phyloP scores from a whole-genome alignment of 1,140 invertebrate genomes.

The Panagrolaimus sp. region DNA sequence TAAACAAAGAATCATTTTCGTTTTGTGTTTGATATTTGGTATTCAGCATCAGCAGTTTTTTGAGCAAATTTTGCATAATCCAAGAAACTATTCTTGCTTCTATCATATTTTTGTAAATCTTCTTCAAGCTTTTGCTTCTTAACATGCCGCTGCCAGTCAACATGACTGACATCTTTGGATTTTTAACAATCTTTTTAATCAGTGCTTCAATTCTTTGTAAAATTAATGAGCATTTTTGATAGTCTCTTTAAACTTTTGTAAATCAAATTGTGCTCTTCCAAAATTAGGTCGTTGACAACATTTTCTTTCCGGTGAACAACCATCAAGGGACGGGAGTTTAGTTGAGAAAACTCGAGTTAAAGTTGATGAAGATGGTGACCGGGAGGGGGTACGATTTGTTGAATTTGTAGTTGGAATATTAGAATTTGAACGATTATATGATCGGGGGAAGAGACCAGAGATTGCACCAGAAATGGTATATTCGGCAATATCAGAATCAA shows the following conservation, averaged over 20 bases:
- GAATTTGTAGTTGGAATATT: conserved; percentile 1
- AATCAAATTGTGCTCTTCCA: conserved; percentile 25
- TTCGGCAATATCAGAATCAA: conserved; percentile 32
- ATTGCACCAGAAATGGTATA: conserved; percentile 24
- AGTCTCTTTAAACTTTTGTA: conserved; percentile 34
- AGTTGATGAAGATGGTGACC: background rate
- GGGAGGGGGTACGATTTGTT: background rate
- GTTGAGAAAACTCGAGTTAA: background rate
- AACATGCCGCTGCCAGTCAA: no score
- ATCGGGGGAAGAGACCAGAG: conserved; percentile 12
- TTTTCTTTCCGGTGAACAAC: conserved; percentile 28
- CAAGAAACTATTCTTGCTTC: no score
- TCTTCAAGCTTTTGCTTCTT: no score
- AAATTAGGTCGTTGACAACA: conserved; percentile 30
- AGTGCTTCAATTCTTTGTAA: no score
- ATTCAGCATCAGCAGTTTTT: no score
- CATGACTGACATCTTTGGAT: no score
- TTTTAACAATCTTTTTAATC: no score
- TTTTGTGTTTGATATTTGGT: no score
- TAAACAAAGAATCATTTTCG: no score
- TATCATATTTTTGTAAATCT: no score
- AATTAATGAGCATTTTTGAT: no score
- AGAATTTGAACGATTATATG: background rate
- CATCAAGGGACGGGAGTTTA: conserved; percentile 32
- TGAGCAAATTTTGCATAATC: no score